Evolutionary conservation across 2,888 invertebrate genomes (phyloP), one percentile per base, ranked within the genome.

Genomic region (Sussaba pulchella): DNA sequence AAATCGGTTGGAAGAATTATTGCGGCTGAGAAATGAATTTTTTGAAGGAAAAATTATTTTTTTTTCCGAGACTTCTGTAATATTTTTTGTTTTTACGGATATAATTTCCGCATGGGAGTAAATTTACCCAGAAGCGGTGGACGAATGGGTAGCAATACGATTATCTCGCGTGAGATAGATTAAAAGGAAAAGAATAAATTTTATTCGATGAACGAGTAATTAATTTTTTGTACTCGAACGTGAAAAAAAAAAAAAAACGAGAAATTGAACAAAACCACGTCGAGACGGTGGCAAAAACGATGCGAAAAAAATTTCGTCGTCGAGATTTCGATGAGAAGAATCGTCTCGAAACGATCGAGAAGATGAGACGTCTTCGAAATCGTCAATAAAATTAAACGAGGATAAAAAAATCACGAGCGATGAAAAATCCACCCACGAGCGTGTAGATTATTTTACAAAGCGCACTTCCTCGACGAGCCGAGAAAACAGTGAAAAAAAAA

Each of bases 381-480:
- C 43, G 21, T 41, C 64, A 41, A 63, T 47, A 14, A 12, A 12
- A 54, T 69, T 39, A 17, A 5, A 19, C 26, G n/a, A n/a, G 17
- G n/a, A 14, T 31, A 39, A 26, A 52, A 21, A 5, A 19, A 45
- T 9, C 2, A 14, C 8, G n/a, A 52, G n/a, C n/a, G n/a, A 36
- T 45, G 14, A 17, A 14, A 14, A 70, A 36, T 69, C 78, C 63
- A 41, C 19, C 43, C 45, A 12, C 26, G 17, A 24, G 50, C 19
- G n/a, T 50, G 70, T 26, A 17, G 57, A 26, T 78, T 50, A 36
- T 70, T 64, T 57, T 39, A 69, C 63, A 26, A 47, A 47, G 63
- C 12, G 73, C 69, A 64, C 73, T 70, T 78, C 64, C 78, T 74
- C 64, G 75, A 64, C n/a, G 64, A 26, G 50, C n/a, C 14, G 26